Percentiles rank a stretch among this genome's conserved stretches.
Conservation (phyloP, 2,888 invertebrate genomes). For the Melipona bicolor region DNA sequence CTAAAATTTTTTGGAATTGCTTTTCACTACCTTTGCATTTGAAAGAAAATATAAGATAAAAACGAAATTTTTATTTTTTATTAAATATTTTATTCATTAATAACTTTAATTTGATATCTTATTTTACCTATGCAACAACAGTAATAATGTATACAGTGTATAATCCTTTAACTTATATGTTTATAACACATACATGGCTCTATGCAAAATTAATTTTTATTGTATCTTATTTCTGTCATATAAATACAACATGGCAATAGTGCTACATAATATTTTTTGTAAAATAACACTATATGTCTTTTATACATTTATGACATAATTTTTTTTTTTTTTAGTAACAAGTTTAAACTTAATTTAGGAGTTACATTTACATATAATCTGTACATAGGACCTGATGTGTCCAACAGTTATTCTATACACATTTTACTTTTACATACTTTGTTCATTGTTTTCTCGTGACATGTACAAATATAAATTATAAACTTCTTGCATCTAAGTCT, state of each 20-base stretch:
- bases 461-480: constrained; percentile 41
- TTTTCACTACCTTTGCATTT: neutral
- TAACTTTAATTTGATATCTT: constrained; percentile 52
- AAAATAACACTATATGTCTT: constrained; percentile 13
- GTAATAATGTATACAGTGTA: constrained; percentile 62
- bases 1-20: neutral
- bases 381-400: constrained; percentile 34
- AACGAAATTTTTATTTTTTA: constrained; percentile 42
- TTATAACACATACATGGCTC: constrained; percentile 46
- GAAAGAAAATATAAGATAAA: neutral
- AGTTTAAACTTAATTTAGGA: constrained; percentile 27
- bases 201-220: constrained; percentile 52
- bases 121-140: constrained; percentile 58
- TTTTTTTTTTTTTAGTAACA: constrained; percentile 19
- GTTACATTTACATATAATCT: constrained; percentile 26
- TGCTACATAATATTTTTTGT: constrained; percentile 33
- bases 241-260: constrained; percentile 31
- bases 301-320: constrained; percentile 13
- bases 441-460: constrained; percentile 1
- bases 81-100: constrained; percentile 61
- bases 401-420: constrained; percentile 52
- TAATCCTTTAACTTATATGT: constrained; percentile 42
- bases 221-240: constrained; percentile 34
- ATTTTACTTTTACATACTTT: constrained; percentile 29
- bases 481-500: constrained; percentile 26